Base-by-base conservation (phyloP, 2,113 vertebrate species). In the Plecturocebus donacophilus region DNA sequence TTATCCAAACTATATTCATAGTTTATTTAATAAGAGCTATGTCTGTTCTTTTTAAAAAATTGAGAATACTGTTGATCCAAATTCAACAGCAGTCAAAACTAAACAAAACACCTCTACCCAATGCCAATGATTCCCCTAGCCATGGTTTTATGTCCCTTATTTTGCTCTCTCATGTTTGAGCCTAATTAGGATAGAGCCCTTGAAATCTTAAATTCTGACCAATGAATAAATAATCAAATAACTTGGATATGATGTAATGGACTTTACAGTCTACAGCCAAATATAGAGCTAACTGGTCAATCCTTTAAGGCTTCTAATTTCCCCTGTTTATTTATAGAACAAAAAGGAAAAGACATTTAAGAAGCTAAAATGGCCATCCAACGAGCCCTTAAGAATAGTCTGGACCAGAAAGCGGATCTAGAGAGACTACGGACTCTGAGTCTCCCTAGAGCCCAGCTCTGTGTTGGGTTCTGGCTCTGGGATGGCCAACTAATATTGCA, bases 211-310 rank as follows among this genome's bases (percentile, higher is more conserved):
- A 98, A 73, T 70, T 97, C 96, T 96, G 96, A 94, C 94, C 79
- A 97, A 87, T 87, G 56, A 95, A 98, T 90, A 95, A 98, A 98
- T 98, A 98, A 98, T 56, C 25, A 91, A 97, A 95, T 95, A 98
- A 97, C 97, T 97, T 98, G 93, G 92, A 64, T 66, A 97, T 98
- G 98, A 80, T 85, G 97, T 98, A 99, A 99, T 99, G 98, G 98
- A 98, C 99, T 99, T 99, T 98, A 98, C 96, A 96, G 98, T 99
- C 99, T 97, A 97, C 92, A 98, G 98, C 98, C 97, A 98, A 98
- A 99, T 98, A 98, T 70, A 98, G 98, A 99, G 96, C 98, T 99
- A 99, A 99, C 98, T 99, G 98, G 99, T 99, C 98, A 99, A 98
- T 98, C 98, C 98, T 99, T 99, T 98, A 98, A 96, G 98, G 98